Base-by-base conservation (phyloP, 2,888 invertebrate species). In the Eupeodes latifasciatus region DNA sequence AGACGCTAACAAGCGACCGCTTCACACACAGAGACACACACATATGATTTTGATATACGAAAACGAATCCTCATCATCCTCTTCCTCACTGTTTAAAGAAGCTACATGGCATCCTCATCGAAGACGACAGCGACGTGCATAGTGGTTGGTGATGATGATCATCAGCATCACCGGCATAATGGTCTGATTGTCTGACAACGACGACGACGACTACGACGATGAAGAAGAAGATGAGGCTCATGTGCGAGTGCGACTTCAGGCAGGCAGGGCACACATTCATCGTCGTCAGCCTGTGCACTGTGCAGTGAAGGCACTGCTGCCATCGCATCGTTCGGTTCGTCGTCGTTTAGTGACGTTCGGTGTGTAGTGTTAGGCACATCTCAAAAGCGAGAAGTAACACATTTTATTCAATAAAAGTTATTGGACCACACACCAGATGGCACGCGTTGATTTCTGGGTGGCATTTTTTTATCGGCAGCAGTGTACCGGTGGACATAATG, bases 391-490 rank as follows among this genome's bases (percentile, higher is more conserved):
- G 89, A 89, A 89, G 89, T 90, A 90, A 90, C 90, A 90, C 89
- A 90, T 89, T 91, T 90, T 90, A 88, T 89, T 91, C 92, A 93
- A 94, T 94, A 94, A 94, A 94, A 94, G 94, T 94, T 90, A 94
- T 93, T 89, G 94, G 96, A 96, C 96, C 96, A 96, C 96, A 96
- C 96, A 96, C 95, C 94, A 95, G 93, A 96, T 95, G 96, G 96
- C 96, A 96, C 96, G 96, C 96, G 96, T 95, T 90, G 87, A 74
- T 82, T 89, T 89, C 89, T 90, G 90, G 90, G 90, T 90, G 90
- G 90, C 80, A 83, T 88, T 88, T 88, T 88, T 88, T 88, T 88
- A 88, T 88, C 88, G 85, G 75, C 88, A 75, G 78, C 75, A 88
- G 85, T 88, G 88, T 88, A 88, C 44, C 64, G 49, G 57, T 71